These are phyloP conservation scores for Macrosteles quadrilineatus DNA, from an alignment of 1,140 invertebrate genomes.

Conservation along the genomic window DNA sequence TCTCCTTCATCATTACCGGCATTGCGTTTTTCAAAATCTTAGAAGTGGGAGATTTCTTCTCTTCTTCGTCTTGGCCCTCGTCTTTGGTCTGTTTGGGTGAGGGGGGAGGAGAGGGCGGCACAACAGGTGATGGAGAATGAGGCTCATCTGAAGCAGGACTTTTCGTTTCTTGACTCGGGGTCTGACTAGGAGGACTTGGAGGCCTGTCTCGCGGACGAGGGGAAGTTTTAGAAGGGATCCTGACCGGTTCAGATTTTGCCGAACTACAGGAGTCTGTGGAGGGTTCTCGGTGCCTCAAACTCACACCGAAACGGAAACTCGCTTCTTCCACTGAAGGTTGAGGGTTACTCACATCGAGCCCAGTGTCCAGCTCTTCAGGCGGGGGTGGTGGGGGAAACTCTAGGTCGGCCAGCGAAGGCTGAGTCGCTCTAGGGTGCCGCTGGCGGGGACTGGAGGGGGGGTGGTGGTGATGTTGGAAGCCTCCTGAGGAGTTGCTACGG, in stretches of 20 bases:
- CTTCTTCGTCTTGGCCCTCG: constrained; percentile 32
- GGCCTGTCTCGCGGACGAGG: constrained; percentile 36
- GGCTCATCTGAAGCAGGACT: constrained; percentile 50
- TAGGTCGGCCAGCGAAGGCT: constrained; percentile 71
- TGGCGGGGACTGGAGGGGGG: constrained; percentile 57
- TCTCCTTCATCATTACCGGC: constrained; percentile 67
- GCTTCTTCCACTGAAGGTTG: constrained; percentile 70
- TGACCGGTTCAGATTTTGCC: constrained; percentile 47
- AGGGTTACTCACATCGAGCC: constrained; percentile 59
- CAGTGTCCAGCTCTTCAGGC: constrained; percentile 54
- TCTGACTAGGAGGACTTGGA: constrained; percentile 42
- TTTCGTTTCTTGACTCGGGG: constrained; percentile 51
- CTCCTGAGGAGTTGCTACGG: constrained; percentile 78
- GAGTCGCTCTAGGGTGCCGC: constrained; percentile 51
- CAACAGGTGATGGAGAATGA: constrained; percentile 48
- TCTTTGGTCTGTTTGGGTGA: constrained; percentile 47
- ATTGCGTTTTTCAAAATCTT: constrained; percentile 49
- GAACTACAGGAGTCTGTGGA: constrained; percentile 62
- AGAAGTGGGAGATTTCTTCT: constrained; percentile 38
- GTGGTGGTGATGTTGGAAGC: constrained; percentile 61
- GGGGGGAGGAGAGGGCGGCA: constrained; percentile 43
- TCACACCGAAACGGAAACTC: constrained; percentile 70
- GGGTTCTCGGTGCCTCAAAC: constrained; percentile 65
- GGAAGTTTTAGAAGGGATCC: constrained; percentile 39
- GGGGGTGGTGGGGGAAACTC: constrained; percentile 84